phyloP scores from a whole-genome alignment of 2,888 invertebrate genomes.

The Drosophila emarginata region DNA sequence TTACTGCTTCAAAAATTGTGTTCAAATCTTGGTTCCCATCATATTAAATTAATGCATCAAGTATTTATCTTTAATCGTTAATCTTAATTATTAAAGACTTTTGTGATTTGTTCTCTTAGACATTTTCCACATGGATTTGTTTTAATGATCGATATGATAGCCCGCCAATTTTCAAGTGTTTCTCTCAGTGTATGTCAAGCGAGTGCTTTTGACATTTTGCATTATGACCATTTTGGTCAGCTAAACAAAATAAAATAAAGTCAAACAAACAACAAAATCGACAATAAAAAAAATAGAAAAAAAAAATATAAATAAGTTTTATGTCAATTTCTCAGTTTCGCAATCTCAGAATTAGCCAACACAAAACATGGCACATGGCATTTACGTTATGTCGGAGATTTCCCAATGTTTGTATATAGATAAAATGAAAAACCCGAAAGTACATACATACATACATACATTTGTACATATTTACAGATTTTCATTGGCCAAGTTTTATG shows the following conservation, averaged over 20 bases:
- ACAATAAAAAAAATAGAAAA: constrained; percentile 28
- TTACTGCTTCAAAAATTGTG: too few relatives aligned
- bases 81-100: too few relatives aligned
- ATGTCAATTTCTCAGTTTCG: constrained; percentile 49
- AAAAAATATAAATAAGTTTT: constrained; percentile 8
- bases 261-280: constrained; percentile 16
- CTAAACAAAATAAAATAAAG: constrained; percentile 26
- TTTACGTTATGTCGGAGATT: constrained; percentile 42
- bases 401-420: constrained; percentile 9
- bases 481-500: constrained; percentile 31
- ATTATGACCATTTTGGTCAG: constrained; percentile 60
- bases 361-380: constrained; percentile 55
- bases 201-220: constrained; percentile 65
- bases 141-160: too few relatives aligned
- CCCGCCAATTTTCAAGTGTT: constrained; percentile 14
- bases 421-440: constrained; percentile 38
- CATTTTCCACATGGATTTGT: too few relatives aligned
- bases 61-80: too few relatives aligned
- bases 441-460: not conserved
- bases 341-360: constrained; percentile 61
- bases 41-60: too few relatives aligned
- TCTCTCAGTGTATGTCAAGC: constrained; percentile 34
- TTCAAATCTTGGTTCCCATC: too few relatives aligned
- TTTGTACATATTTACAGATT: not conserved
- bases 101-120: too few relatives aligned